Base-by-base conservation (phyloP, 2,888 invertebrate species). In the Drosophila acutilabella region DNA sequence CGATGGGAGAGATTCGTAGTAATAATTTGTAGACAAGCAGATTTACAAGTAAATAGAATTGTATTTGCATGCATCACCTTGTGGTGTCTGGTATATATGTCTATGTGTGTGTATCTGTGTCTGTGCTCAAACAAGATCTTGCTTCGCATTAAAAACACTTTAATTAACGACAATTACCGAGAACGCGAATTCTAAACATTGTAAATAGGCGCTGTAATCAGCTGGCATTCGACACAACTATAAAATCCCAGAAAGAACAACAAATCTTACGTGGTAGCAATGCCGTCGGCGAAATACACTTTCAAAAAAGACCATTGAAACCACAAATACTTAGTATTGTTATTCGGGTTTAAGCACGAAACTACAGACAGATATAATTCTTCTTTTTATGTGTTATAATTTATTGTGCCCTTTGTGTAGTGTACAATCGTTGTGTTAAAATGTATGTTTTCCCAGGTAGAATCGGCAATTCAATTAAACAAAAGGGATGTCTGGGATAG, bases 121-220 rank as follows among this genome's bases (percentile, higher is more conserved):
- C 8, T 8, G 30, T 53, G 14, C 14, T n/a, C 45, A 26, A 23
- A n/a, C 7, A 10, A 26, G 18, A 42, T 36, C 23, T 30, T n/a
- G 40, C 44, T 40, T 33, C 38, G n/a, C 16, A 44, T 45, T 18
- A 23, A 26, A 14, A 18, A 16, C 42, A 26, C 16, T 14, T 44
- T 18, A 71, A 58, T 64, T 64, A 53, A 18, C 48, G 5, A 53
- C 44, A 38, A 47, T 40, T 30, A 30, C 16, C 20, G 20, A n/a
- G 40, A 53, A 53, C 18, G 6, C 11, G n/a, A n/a, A n/a, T 18
- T 56, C 18, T 30, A 10, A n/a, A 18, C 45, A 11, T 48, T 50
- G 33, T 23, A 26, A 60, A 33, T 26, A 26, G 4, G 2, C 41
- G 50, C 4, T n/a, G 41, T 16, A 30, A 62, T 71, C 23, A 44